Evolutionary conservation across 2,797 vertebrate species (phyloP).

Genomic region (Acanthurus lineatus): DNA sequence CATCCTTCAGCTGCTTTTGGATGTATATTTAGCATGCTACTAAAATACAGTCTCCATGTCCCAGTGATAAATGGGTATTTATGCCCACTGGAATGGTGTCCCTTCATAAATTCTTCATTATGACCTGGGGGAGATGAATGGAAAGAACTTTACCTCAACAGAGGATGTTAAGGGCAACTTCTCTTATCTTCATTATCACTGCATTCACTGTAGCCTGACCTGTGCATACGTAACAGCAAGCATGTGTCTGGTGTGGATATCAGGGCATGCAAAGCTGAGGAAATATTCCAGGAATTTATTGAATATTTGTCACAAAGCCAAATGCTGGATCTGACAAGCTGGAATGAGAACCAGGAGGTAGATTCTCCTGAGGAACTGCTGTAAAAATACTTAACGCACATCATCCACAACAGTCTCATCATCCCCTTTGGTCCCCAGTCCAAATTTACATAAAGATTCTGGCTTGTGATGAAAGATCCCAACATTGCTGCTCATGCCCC

Average conservation of each 20-base stretch:
- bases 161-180: conserved; percentile 26
- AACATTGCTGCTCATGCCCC: conserved; percentile 18
- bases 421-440: conserved; percentile 41
- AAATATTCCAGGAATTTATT: conserved; percentile 77
- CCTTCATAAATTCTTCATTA: conserved; percentile 56
- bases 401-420: conserved; percentile 32
- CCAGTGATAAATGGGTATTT: conserved; percentile 68
- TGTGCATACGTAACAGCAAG: conserved; percentile 42
- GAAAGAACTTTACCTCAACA: conserved; percentile 44
- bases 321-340: conserved; percentile 70
- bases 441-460: conserved; percentile 44
- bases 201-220: conserved; percentile 26
- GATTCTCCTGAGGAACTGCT: conserved; percentile 50
- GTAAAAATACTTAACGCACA: conserved; percentile 43
- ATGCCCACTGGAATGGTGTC: conserved; percentile 46
- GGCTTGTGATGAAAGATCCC: conserved; percentile 47
- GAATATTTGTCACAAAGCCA: conserved; percentile 80
- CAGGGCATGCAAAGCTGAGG: conserved; percentile 66
- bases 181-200: conserved; percentile 30
- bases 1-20: conserved; percentile 73
- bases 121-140: conserved; percentile 35
- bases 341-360: conserved; percentile 55
- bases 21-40: conserved; percentile 82
- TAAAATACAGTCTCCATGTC: conserved; percentile 59
- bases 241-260: conserved; percentile 66